Conservation (phyloP, 2,888 invertebrate genomes). For the Halocaridina rubra region DNA sequence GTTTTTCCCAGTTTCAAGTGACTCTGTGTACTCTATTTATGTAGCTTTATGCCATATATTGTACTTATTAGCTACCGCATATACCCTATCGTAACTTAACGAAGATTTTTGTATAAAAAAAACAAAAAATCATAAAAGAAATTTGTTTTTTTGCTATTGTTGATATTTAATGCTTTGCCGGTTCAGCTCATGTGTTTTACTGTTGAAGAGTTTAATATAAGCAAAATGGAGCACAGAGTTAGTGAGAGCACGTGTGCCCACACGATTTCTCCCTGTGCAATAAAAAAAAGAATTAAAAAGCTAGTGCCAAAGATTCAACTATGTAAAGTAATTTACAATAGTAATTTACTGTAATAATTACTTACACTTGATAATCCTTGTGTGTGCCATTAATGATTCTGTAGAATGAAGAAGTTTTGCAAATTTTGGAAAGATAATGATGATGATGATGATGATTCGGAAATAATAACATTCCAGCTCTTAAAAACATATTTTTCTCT, state of each 20-base stretch:
- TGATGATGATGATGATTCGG: no score
- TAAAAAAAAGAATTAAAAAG: constrained; percentile 20
- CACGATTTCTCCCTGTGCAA: constrained; percentile 23
- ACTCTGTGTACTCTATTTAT: neutral
- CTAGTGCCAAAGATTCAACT: constrained; percentile 40
- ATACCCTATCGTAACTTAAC: neutral
- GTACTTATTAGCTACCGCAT: constrained; percentile 36
- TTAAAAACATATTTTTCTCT: constrained; percentile 1
- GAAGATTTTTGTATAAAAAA: neutral
- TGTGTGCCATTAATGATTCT: constrained; percentile 30
- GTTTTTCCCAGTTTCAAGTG: no score
- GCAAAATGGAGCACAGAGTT: neutral
- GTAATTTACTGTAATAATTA: neutral
- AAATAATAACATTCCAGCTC: constrained; percentile 46
- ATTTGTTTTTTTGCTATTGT: constrained; percentile 29
- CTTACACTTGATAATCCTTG: neutral
- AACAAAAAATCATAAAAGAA: neutral
- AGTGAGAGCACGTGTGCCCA: constrained; percentile 12
- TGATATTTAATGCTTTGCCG: constrained; percentile 15
- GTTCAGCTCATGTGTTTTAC: neutral
- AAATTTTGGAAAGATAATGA: no score
- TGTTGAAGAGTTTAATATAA: neutral
- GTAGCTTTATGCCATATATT: constrained; percentile 25
- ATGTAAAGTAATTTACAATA: no score
- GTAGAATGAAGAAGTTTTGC: neutral